These are phyloP conservation scores for Brachyptera putata DNA, from an alignment of 2,888 invertebrate species.

Conservation along the genomic window DNA sequence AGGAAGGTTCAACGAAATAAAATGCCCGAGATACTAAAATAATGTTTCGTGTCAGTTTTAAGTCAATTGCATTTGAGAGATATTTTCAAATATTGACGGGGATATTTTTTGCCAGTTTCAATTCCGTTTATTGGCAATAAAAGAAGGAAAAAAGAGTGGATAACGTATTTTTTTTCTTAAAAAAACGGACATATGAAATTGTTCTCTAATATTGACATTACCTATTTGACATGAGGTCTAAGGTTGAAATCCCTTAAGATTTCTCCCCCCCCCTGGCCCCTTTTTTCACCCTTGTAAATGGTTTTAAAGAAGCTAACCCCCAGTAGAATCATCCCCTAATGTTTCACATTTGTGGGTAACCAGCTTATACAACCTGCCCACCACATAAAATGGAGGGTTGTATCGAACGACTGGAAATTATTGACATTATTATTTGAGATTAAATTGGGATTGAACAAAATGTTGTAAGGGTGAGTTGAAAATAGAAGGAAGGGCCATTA, in stretches of 20 bases:
- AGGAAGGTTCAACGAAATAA: conserved; percentile 16
- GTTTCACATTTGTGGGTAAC: conserved; percentile 29
- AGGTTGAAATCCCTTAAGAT: conserved; percentile 16
- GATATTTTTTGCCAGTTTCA: conserved; percentile 20
- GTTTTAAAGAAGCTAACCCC: conserved; percentile 29
- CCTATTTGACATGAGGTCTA: conserved; percentile 29
- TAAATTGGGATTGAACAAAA: conserved; percentile 41
- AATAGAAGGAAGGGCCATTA: conserved; percentile 14
- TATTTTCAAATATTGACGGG: conserved; percentile 21
- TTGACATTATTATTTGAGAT: conserved; percentile 39
- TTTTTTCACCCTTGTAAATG: conserved; percentile 27
- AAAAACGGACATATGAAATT: conserved; percentile 26
- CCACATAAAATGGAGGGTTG: conserved; percentile 14
- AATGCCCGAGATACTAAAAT: conserved; percentile 20
- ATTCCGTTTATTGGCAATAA: conserved; percentile 23
- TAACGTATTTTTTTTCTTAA: conserved; percentile 12
- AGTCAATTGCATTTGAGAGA: conserved; percentile 20
- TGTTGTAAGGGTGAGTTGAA: conserved; percentile 18
- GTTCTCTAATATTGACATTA: conserved; percentile 34
- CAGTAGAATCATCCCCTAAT: conserved; percentile 2
- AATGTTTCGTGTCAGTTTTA: conserved; percentile 18
- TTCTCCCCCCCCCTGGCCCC: conserved; percentile 2
- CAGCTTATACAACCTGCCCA: conserved; percentile 25
- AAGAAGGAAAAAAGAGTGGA: too few relatives aligned
- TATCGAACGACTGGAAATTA: conserved; percentile 34